A percentile compares a stretch with the other conserved stretches of the same genome.
Conservation (phyloP, 2,888 invertebrate genomes). For the Temnothorax ravouxi region DNA sequence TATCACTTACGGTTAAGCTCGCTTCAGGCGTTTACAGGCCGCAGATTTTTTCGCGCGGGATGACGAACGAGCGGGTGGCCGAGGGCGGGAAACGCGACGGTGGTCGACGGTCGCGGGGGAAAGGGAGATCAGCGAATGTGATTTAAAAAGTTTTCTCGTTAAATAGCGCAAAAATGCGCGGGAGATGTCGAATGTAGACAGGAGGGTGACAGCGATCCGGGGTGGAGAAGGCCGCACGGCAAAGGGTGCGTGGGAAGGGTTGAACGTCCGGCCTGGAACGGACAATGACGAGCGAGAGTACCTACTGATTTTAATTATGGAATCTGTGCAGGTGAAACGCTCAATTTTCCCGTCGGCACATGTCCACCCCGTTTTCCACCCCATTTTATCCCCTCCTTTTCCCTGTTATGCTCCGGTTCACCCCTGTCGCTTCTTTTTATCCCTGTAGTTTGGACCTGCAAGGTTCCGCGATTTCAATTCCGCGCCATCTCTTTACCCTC, state of each 20-base stretch:
- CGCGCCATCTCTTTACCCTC: slow-evolving; percentile 40
- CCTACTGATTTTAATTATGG: slow-evolving; percentile 80
- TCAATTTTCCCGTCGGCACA: slow-evolving; percentile 72
- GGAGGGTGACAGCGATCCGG: slow-evolving; percentile 57
- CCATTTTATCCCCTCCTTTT: background rate
- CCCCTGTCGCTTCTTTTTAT: background rate
- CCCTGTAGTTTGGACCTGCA: background rate
- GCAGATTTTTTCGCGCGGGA: background rate
- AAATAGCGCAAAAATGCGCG: slow-evolving; percentile 80
- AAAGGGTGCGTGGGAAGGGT: slow-evolving; percentile 38
- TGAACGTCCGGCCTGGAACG: slow-evolving; percentile 53
- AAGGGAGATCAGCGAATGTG: slow-evolving; percentile 72
- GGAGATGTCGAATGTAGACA: slow-evolving; percentile 66
- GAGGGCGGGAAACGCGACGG: background rate
- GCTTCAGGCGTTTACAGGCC: background rate
- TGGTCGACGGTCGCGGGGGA: background rate
- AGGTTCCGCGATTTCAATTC: slow-evolving; percentile 51
- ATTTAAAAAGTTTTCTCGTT: slow-evolving; percentile 85
- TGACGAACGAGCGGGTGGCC: background rate
- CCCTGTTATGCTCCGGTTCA: background rate
- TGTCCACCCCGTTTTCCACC: slow-evolving; percentile 16
- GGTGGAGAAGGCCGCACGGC: background rate
- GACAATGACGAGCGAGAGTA: slow-evolving; percentile 68
- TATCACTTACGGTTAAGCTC: background rate
- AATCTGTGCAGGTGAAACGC: slow-evolving; percentile 77